Percentiles rank a stretch among this genome's conserved stretches.
Conservation (phyloP, 2,888 invertebrate species). For the Blera fallax region DNA sequence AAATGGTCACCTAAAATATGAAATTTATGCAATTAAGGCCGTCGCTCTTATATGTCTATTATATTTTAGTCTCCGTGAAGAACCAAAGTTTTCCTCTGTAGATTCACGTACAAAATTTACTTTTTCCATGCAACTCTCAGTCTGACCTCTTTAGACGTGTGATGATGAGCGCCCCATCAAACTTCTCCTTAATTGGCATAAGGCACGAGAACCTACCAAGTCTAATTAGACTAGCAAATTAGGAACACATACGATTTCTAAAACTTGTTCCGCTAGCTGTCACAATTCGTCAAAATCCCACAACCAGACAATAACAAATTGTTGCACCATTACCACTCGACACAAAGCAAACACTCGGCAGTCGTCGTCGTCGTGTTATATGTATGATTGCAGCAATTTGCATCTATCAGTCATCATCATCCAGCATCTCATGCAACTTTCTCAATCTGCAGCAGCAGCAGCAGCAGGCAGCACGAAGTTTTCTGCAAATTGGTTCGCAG, state of each 20-base stretch:
- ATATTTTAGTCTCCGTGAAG: too few species aligned
- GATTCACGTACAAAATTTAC: too few species aligned
- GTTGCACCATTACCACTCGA: constrained; percentile 27
- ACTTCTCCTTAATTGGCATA: background rate
- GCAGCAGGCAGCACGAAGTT: constrained; percentile 59
- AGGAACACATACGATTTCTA: background rate
- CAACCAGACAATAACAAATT: constrained; percentile 50
- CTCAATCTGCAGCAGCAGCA: constrained; percentile 35
- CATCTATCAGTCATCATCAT: constrained; percentile 61
- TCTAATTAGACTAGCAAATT: background rate
- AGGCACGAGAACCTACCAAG: background rate
- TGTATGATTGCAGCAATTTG: constrained; percentile 67
- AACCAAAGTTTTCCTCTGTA: too few species aligned
- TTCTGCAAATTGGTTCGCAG: constrained; percentile 52
- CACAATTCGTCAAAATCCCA: constrained; percentile 43
- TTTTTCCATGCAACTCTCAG: too few species aligned
- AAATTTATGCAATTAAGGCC: too few species aligned
- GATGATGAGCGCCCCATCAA: too few species aligned
- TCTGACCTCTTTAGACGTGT: too few species aligned
- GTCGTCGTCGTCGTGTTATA: constrained; percentile 38
- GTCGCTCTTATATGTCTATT: too few species aligned
- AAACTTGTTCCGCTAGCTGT: constrained; percentile 7
- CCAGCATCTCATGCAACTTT: constrained; percentile 55
- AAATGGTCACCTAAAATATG: too few species aligned
- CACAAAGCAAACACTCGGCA: constrained; percentile 35